These are phyloP conservation scores for Agelas oroides DNA, from an alignment of 37 sponge, comb jelly and placozoan species.

Conservation along the genomic window DNA sequence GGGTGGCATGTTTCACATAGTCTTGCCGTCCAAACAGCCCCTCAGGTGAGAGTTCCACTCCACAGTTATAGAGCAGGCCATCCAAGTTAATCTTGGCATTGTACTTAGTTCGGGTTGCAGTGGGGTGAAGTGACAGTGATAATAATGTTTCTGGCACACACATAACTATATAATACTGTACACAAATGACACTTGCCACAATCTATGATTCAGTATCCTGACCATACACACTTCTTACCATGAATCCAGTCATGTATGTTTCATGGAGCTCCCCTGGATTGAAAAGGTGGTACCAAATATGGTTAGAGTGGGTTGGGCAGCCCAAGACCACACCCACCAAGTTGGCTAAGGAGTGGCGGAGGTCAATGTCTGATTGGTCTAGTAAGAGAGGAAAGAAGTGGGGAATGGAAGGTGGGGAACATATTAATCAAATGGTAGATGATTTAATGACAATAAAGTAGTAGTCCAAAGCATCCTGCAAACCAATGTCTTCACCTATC, in stretches of 20 bases:
- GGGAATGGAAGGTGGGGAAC: too few species aligned
- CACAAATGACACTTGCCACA: too few species aligned
- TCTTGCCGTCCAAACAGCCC: constrained; percentile 85
- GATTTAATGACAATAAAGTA: too few species aligned
- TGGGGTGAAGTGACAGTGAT: too few species aligned
- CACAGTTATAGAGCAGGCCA: constrained; percentile 77
- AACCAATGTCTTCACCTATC: constrained; percentile 5
- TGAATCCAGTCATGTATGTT: constrained; percentile 83
- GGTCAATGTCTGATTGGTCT: constrained; percentile 84
- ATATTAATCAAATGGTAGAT: too few species aligned
- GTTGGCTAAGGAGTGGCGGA: constrained; percentile 76
- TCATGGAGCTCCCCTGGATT: constrained; percentile 54
- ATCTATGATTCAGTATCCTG: too few species aligned
- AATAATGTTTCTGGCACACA: too few species aligned
- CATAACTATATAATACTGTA: too few species aligned
- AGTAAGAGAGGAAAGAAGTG: too few species aligned
- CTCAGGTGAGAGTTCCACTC: constrained; percentile 82
- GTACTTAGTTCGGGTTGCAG: too few species aligned
- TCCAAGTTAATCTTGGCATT: constrained; percentile 59
- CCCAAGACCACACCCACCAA: constrained; percentile 80
- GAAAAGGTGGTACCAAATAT: constrained; percentile 82
- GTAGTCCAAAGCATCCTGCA: too few species aligned
- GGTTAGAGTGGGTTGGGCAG: constrained; percentile 64
- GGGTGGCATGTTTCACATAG: constrained; percentile 71
- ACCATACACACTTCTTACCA: too few species aligned